phyloP scores from a whole-genome alignment of 92 coral and sea anemone species.

The Zoanthus solanderi region DNA sequence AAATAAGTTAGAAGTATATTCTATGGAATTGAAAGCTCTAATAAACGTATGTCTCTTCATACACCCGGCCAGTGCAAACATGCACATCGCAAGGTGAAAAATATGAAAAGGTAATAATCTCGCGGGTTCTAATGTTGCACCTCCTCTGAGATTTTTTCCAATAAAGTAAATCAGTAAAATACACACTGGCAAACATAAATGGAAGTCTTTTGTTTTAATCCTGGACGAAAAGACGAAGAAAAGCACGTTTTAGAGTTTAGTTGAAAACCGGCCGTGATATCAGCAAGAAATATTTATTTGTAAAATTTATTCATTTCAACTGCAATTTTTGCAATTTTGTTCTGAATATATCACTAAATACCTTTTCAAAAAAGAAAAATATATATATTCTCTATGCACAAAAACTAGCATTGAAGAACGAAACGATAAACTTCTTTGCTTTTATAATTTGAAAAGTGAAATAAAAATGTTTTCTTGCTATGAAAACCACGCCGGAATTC shows the following conservation, averaged over 20 bases:
- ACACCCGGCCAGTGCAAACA: too few species aligned
- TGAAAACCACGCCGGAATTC: slow-evolving; percentile 3
- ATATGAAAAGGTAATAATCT: background rate
- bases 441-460: too few species aligned
- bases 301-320: background rate
- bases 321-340: background rate
- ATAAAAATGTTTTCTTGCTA: background rate
- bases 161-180: slow-evolving; percentile 17
- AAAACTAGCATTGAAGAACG: too few species aligned
- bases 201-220: slow-evolving; percentile 3
- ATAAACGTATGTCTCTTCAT: background rate
- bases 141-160: slow-evolving; percentile 40
- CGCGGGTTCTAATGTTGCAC: background rate
- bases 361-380: too few species aligned
- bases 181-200: slow-evolving; percentile 12
- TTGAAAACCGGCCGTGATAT: too few species aligned
- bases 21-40: background rate
- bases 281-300: background rate
- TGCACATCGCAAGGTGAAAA: background rate
- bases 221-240: background rate
- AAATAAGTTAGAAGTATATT: background rate
- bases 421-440: too few species aligned
- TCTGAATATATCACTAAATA: too few species aligned
- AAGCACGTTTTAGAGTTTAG: background rate
- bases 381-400: too few species aligned